Conservation (phyloP, 2,888 invertebrate genomes). For the Corythucha ciliata region DNA sequence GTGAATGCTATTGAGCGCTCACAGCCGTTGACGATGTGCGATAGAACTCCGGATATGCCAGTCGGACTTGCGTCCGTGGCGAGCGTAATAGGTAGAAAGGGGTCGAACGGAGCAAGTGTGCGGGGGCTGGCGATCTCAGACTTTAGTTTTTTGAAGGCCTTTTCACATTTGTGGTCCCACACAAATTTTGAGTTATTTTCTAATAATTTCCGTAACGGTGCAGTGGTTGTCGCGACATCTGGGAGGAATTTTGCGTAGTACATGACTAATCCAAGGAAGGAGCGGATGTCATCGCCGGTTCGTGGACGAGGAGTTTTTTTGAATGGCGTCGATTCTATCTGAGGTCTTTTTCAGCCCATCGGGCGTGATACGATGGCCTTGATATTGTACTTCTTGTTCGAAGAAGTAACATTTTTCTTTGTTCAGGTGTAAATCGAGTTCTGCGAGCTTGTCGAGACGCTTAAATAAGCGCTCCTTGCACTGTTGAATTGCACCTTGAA, state of each 20-base stretch:
- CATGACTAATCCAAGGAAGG: constrained; percentile 7
- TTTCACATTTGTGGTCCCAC: background rate
- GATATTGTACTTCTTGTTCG: background rate
- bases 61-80: constrained; percentile 26
- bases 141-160: background rate
- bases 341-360: background rate
- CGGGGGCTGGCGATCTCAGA: background rate
- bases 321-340: constrained; percentile 6
- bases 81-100: constrained; percentile 9
- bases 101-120: constrained; percentile 25
- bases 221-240: no score
- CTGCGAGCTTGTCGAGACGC: background rate
- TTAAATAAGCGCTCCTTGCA: background rate
- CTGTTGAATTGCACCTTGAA: no score
- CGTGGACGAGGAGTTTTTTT: background rate
- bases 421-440: constrained; percentile 12
- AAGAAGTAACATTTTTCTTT: constrained; percentile 7
- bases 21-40: constrained; percentile 23
- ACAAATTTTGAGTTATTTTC: no score
- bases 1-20: constrained; percentile 15
- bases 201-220: no score
- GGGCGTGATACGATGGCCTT: background rate
- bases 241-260: constrained; percentile 12
- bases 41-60: constrained; percentile 29
- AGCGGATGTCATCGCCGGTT: background rate